Base-by-base conservation (phyloP, 1,140 invertebrate species). In the Papilio machaon region DNA sequence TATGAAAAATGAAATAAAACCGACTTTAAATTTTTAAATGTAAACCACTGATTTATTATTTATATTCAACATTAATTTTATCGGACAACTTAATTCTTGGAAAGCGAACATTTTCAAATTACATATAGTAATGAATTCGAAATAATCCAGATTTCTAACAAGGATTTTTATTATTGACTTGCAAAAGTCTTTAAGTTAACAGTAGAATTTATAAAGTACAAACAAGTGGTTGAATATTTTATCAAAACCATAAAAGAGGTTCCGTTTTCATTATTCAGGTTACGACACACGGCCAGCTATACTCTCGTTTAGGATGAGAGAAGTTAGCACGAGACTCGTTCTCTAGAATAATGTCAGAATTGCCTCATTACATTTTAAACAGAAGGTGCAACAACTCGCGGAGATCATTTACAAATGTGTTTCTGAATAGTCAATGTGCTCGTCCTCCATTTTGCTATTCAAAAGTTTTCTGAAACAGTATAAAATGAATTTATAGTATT, bases 321-420 rank as follows among this genome's bases (percentile, higher is more conserved):
- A 49, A n/a, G 15, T 15, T 1, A 3, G 15, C 49, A 52, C 13
- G 7, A 19, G 17, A 49, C n/a, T 17, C 23, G 11, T 76, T n/a
- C 49, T 35, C 19, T 58, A 76, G 74, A 76, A 76, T 58, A 54
- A 76, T 76, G 74, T 58, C 15, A 54, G 54, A 43, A 78, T 78
- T 60, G 35, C 19, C 54, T 78, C 10, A 19, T 77, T 77, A 58
- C n/a, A 78, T 58, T 78, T 78, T 58, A 76, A 76, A 54, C 13
- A 54, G 74, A 23, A 75, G 4, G 10, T 2, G 49, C 13, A 76
- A 54, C 49, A 49, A 10, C 49, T 76, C 23, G 13, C 49, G 30
- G 49, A 17, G 49, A 76, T 76, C 11, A 35, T 70, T 70, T 70
- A 70, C 23, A 35, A 35, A 17, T 17, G 23, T 64, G 11, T 70